Base-by-base conservation (phyloP, 92 coral and sea anemone genomes). In the Porites evermanni region DNA sequence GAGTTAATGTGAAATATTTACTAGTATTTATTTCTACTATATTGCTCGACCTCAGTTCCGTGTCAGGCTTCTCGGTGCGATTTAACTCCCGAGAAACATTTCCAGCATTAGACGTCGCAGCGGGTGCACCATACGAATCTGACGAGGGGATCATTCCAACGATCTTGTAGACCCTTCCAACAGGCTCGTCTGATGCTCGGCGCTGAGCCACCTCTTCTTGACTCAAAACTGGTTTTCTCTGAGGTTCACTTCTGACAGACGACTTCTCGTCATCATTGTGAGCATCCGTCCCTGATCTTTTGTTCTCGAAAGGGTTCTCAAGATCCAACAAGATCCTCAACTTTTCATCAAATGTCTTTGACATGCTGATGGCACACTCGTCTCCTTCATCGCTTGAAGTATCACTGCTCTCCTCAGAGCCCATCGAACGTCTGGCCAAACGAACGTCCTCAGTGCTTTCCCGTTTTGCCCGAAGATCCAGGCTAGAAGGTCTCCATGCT, bases 301-400 rank as follows among this genome's bases (percentile, higher is more conserved):
- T 79, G 20, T 32, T 80, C 13, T 53, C 90, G 20, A 77, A 79
- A 14, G 91, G 67, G 81, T 90, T 87, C 8, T 80, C 90, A 52
- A 92, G 82, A 56, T 93, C 98, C 88, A 97, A 79, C 10, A 97
- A 70, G 70, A 91, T 86, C 83, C 94, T 91, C 14, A 97, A 85
- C 87, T 97, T 97, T 77, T 97, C 98, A 85, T 97, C 98, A 73
- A 97, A 97, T 9, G 97, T 92, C 90, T 90, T 93, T 14, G 98
- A 95, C 96, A 95, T 92, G 67, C 94, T 93, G 56, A 95, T 80
- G 11, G 93, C 91, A 29, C 87, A 75, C 67, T 87, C 94, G 17
- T 91, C 94, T 18, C 86, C 94, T 51, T 95, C 98, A 20, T 96
- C 98, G 65, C 96, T 93, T 20, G 94, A 93, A 4, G 99, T 91